Evolutionary conservation across 2,888 invertebrate genomes (phyloP).

Genomic region (Philaethria dido): DNA sequence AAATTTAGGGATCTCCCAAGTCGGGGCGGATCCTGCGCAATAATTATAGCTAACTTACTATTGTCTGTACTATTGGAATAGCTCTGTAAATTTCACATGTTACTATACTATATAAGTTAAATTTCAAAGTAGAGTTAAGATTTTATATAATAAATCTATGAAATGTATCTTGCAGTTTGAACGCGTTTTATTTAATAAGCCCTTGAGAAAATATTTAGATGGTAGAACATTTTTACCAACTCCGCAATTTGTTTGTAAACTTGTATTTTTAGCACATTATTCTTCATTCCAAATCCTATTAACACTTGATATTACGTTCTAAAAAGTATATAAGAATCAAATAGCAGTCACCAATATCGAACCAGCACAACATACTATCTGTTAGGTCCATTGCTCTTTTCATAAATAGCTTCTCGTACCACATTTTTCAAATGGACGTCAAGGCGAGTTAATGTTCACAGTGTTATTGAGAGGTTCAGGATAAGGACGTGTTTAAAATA

Average conservation of each 20-base stretch:
- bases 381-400: not conserved
- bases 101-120: conserved; percentile 77
- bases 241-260: too few relatives aligned
- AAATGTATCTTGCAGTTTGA: conserved; percentile 75
- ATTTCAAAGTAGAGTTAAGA: conserved; percentile 80
- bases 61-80: conserved; percentile 77
- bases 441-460: conserved; percentile 13
- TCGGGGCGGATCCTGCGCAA: conserved; percentile 76
- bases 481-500: conserved; percentile 69
- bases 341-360: not conserved
- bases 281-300: too few relatives aligned
- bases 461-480: conserved; percentile 37
- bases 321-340: too few relatives aligned
- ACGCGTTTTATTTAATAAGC: conserved; percentile 58
- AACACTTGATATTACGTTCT: too few relatives aligned
- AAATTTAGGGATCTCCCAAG: conserved; percentile 64
- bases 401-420: not conserved
- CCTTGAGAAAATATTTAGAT: too few relatives aligned
- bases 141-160: conserved; percentile 84
- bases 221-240: too few relatives aligned
- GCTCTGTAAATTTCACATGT: conserved; percentile 82
- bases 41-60: conserved; percentile 80
- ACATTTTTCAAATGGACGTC: conserved; percentile 18
- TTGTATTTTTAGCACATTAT: too few relatives aligned
- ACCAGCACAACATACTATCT: not conserved